Conservation (phyloP, 2,113 vertebrate species). For the Hyla sarda region DNA sequence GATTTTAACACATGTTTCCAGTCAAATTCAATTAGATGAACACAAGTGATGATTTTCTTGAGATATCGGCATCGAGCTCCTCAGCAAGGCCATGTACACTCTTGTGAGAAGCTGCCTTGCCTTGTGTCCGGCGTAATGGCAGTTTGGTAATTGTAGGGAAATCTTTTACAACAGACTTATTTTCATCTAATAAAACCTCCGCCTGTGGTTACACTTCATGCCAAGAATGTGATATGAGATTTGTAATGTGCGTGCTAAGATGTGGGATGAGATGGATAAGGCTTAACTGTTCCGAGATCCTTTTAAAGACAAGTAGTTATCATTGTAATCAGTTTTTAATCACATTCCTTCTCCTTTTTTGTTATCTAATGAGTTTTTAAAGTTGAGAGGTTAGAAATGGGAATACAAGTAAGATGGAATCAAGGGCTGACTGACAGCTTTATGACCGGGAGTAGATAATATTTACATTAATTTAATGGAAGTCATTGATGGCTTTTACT, state of each 20-base stretch:
- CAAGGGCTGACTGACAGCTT: constrained; percentile 24
- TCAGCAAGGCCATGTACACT: constrained; percentile 72
- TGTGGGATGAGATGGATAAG: constrained; percentile 61
- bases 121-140: constrained; percentile 70
- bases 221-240: constrained; percentile 72
- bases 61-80: constrained; percentile 74
- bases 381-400: constrained; percentile 43
- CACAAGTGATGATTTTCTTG: constrained; percentile 73
- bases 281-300: constrained; percentile 54
- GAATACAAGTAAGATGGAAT: constrained; percentile 25
- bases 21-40: constrained; percentile 9
- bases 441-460: constrained; percentile 28
- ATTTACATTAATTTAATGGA: constrained; percentile 9
- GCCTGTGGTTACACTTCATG: constrained; percentile 62
- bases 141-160: constrained; percentile 74
- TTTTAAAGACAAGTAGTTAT: constrained; percentile 29
- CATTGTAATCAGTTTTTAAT: constrained; percentile 53
- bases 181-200: constrained; percentile 79
- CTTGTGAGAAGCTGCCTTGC: constrained; percentile 76
- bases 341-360: neutral
- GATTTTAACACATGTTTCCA: neutral
- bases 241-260: constrained; percentile 62
- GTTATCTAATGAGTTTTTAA: constrained; percentile 43
- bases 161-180: constrained; percentile 77
- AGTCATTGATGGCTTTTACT: neutral